Evolutionary conservation across 1,140 invertebrate species (phyloP).

Genomic region (Drosophila seguyi): DNA sequence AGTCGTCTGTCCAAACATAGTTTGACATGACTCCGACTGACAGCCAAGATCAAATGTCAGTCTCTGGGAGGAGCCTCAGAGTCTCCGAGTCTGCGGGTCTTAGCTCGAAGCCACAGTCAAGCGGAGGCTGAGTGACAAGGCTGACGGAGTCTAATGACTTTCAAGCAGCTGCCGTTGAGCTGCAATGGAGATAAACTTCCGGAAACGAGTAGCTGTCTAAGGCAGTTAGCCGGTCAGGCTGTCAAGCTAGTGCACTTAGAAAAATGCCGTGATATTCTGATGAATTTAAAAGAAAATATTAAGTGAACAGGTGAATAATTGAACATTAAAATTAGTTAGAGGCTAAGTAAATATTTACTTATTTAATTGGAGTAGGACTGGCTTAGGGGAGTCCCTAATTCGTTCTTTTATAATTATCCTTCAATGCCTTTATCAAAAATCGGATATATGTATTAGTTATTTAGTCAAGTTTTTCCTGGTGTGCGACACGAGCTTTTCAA

Average conservation of each 20-base stretch:
- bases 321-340: background rate
- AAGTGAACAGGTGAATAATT: background rate
- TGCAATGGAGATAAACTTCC: slow-evolving; percentile 61
- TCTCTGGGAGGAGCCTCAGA: slow-evolving; percentile 6
- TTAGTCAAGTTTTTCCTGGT: background rate
- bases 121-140: slow-evolving; percentile 51
- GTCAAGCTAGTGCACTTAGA: slow-evolving; percentile 31
- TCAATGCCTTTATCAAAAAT: no score
- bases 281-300: no score
- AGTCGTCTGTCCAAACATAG: slow-evolving; percentile 50
- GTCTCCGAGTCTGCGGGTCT: slow-evolving; percentile 11
- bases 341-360: background rate
- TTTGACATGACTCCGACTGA: slow-evolving; percentile 50
- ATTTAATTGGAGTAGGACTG: background rate
- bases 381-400: background rate
- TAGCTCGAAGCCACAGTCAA: slow-evolving; percentile 34
- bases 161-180: slow-evolving; percentile 55
- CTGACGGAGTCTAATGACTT: slow-evolving; percentile 58
- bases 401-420: background rate
- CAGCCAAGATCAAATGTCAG: slow-evolving; percentile 52
- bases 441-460: background rate
- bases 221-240: slow-evolving; percentile 37
- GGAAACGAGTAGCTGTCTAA: slow-evolving; percentile 68
- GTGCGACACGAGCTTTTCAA: slow-evolving; percentile 5
- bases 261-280: background rate